Base-by-base conservation (phyloP, 2,797 vertebrate genomes). In the Danio tinwini region DNA sequence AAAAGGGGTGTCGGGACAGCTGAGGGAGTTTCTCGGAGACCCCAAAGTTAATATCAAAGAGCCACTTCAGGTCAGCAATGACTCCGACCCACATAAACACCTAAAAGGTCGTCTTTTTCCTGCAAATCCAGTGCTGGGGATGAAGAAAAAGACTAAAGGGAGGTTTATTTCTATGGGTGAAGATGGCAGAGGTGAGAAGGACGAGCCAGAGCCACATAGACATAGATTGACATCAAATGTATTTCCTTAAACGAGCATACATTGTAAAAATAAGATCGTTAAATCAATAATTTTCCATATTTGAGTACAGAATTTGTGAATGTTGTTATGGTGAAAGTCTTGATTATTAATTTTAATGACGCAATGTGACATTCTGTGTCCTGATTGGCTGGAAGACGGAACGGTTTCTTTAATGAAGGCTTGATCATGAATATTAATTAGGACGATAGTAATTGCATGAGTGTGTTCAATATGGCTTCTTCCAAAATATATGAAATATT, bases 51-150 rank as follows among this genome's bases (percentile, higher is more conserved):
- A 0, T 13, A 6, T 85, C 2, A 88, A 80, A 58, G 90, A 88
- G 14, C 0, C 17, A 4, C 88, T 13, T 9, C 68, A 76, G 0
- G 84, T 88, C 12, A 84, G 64, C 47, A 91, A 93, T 0, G 91
- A 92, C 65, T 88, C 91, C 3, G 97, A 97, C 7, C 84, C 93
- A 55, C 87, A 94, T 70, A 97, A 93, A 69, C 91, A 95, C 49
- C 91, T 91, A 81, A 94, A 94, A 17, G 95, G 94, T 84, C 95
- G 95, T 53, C 92, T 98, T 52, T 92, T 98, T 85, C 93, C 95
- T 1, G 4, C 58, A 0, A 89, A 94, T 0, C 65, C 85, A 0
- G 89, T 82, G 0, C 88, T 82, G 0, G 90, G 91, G 0, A 88
- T 90, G 55, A 96, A 92, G 84, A 98, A 95, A 90, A 98, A 95